A percentile compares a stretch with the other conserved stretches of the same genome.
phyloP scores from a whole-genome alignment of 1,140 invertebrate genomes.

The Diploscapter pachys region DNA sequence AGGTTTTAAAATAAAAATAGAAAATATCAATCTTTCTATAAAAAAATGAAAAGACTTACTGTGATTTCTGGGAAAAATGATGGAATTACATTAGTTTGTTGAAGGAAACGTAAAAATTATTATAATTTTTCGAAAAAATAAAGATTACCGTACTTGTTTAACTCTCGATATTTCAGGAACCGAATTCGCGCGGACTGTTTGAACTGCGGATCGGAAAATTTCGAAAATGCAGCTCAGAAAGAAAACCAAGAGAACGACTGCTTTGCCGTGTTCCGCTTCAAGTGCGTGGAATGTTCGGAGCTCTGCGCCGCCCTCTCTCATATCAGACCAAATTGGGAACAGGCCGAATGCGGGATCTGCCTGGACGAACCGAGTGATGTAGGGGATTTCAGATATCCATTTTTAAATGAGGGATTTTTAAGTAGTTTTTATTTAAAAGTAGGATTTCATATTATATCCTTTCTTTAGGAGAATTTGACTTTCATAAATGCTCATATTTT shows the following conservation, averaged over 20 bases:
- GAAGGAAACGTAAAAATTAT: not conserved
- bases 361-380: conserved; percentile 4
- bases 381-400: too few relatives aligned
- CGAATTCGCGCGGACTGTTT: conserved; percentile 28
- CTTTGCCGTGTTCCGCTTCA: conserved; percentile 30
- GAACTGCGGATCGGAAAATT: conserved; percentile 7
- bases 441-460: too few relatives aligned
- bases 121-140: not conserved
- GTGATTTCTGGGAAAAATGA: not conserved
- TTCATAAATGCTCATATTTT: not conserved
- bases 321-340: conserved; percentile 27
- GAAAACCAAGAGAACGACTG: not conserved
- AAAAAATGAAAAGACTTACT: not conserved
- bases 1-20: not conserved
- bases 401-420: too few relatives aligned
- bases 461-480: too few relatives aligned
- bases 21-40: not conserved
- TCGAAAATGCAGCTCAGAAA: too few relatives aligned
- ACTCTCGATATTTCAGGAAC: conserved; percentile 16
- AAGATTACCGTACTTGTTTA: not conserved
- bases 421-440: too few relatives aligned
- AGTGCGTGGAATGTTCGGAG: conserved; percentile 31
- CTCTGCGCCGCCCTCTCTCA: conserved; percentile 24
- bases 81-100: not conserved
- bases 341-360: conserved; percentile 26